Conservation (phyloP, 2,113 vertebrate species). For the Haemorhous mexicanus region DNA sequence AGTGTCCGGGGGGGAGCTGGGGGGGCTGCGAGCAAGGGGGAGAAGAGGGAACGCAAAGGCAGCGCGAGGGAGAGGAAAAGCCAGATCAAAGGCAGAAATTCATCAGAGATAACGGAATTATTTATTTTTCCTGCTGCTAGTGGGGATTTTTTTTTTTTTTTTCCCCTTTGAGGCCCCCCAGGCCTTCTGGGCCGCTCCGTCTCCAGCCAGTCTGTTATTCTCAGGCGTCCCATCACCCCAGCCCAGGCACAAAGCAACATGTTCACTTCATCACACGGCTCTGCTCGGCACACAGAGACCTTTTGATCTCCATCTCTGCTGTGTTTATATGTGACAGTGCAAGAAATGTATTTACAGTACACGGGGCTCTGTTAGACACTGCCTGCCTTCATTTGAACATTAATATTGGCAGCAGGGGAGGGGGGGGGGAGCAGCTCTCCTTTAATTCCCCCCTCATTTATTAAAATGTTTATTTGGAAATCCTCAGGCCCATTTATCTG, state of each 20-base stretch:
- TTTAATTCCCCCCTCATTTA: constrained; percentile 70
- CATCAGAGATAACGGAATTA: constrained; percentile 82
- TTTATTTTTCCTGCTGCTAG: constrained; percentile 81
- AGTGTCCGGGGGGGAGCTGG: neutral
- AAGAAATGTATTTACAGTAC: constrained; percentile 66
- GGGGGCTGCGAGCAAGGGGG: neutral
- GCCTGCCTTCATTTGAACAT: constrained; percentile 49
- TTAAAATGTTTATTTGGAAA: constrained; percentile 77
- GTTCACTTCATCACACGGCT: constrained; percentile 65
- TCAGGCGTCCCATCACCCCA: constrained; percentile 63
- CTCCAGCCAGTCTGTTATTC: constrained; percentile 70
- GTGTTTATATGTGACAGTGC: constrained; percentile 70
- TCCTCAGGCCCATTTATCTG: constrained; percentile 59
- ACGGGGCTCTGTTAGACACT: constrained; percentile 36
- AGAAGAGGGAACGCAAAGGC: constrained; percentile 31
- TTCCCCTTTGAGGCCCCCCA: constrained; percentile 68
- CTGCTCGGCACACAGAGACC: constrained; percentile 48
- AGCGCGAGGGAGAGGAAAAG: constrained; percentile 46
- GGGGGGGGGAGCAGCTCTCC: constrained; percentile 9
- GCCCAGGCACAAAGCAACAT: constrained; percentile 62
- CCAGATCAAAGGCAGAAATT: constrained; percentile 82
- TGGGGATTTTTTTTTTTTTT: constrained; percentile 16
- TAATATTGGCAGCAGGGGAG: constrained; percentile 20
- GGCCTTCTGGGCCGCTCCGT: constrained; percentile 67
- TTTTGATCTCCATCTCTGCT: constrained; percentile 73